These are phyloP conservation scores for Callospermophilus lateralis DNA, from an alignment of 2,113 vertebrate genomes.

Conservation along the genomic window DNA sequence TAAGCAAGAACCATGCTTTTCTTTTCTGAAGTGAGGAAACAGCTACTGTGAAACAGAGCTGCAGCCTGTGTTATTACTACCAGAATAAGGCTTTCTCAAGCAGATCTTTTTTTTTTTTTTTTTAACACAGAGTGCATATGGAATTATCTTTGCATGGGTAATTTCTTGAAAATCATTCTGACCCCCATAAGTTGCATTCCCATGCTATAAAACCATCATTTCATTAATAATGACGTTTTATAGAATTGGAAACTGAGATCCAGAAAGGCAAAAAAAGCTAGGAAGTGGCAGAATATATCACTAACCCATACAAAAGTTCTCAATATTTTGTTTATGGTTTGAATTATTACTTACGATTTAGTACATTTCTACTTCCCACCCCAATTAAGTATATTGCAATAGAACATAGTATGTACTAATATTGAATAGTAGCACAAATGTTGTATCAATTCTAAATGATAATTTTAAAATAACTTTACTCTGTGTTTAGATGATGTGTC, in stretches of 20 bases:
- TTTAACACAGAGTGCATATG: background rate
- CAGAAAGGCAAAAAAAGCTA: background rate
- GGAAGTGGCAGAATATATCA: background rate
- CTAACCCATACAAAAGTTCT: background rate
- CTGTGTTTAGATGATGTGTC: background rate
- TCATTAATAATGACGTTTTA: background rate
- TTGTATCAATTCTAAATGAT: background rate
- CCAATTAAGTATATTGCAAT: background rate
- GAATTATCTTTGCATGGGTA: background rate
- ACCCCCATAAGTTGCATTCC: background rate
- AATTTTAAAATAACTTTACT: background rate
- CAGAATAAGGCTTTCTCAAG: background rate
- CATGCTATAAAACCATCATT: background rate
- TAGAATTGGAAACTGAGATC: background rate
- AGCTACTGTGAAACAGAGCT: background rate
- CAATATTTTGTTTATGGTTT: background rate
- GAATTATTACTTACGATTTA: background rate
- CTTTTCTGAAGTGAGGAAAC: background rate
- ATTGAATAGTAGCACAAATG: background rate
- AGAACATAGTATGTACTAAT: background rate
- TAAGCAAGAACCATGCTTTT: background rate
- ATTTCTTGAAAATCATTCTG: background rate
- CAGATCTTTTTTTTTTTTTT: background rate
- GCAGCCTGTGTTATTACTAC: background rate
- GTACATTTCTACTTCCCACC: background rate